Evolutionary conservation across 2,888 invertebrate genomes (phyloP).

Genomic region (Plebejus anna): DNA sequence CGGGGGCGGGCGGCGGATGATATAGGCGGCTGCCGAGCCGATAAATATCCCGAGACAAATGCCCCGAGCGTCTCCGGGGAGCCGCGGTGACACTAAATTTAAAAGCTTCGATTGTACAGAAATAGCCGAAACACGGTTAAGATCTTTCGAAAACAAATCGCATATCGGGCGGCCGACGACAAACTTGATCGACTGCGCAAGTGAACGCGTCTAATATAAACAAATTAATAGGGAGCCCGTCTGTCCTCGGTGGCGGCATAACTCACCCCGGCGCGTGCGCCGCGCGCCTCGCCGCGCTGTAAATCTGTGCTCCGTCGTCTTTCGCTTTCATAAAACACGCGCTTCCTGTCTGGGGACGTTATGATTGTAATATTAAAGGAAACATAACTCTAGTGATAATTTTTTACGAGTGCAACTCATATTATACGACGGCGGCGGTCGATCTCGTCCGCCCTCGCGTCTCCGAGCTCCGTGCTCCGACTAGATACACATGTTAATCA

Average conservation of each 20-base stretch:
- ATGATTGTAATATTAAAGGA: constrained; percentile 61
- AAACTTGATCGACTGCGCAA: constrained; percentile 78
- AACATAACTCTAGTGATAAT: constrained; percentile 61
- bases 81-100: constrained; percentile 79
- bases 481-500: constrained; percentile 70
- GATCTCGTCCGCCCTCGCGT: constrained; percentile 39
- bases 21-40: constrained; percentile 70
- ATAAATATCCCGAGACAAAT: constrained; percentile 79
- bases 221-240: constrained; percentile 75
- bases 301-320: constrained; percentile 56
- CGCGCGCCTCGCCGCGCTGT: constrained; percentile 51
- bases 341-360: constrained; percentile 63
- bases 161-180: constrained; percentile 75
- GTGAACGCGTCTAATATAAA: constrained; percentile 78
- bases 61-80: constrained; percentile 74
- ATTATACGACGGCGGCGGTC: constrained; percentile 40
- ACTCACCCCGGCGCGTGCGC: constrained; percentile 49
- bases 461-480: constrained; percentile 64
- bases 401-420: constrained; percentile 45
- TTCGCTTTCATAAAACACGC: constrained; percentile 56
- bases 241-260: constrained; percentile 52
- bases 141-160: constrained; percentile 79
- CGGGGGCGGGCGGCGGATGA: constrained; percentile 57
- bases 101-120: constrained; percentile 79
- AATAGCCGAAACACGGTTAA: constrained; percentile 78